Conservation (phyloP, 2,113 vertebrate species). For the Rhipidura dahli region DNA sequence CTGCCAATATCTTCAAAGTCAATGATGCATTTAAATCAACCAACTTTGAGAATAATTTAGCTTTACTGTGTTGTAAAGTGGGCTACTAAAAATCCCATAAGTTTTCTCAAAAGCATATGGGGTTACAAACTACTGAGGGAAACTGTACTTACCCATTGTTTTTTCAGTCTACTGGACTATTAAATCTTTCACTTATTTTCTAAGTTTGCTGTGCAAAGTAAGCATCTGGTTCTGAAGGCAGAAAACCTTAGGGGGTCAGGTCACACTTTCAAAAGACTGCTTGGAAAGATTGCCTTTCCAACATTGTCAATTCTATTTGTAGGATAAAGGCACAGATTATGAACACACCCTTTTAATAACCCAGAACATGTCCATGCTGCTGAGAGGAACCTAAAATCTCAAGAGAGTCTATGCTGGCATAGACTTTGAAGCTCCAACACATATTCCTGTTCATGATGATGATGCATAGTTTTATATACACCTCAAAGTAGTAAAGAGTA, state of each 20-base stretch:
- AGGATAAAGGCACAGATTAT: not conserved
- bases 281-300: not conserved
- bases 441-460: not conserved
- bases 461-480: not conserved
- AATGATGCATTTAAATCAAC: not conserved
- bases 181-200: not conserved
- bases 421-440: not conserved
- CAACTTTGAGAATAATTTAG: not conserved
- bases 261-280: not conserved
- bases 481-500: not conserved
- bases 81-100: not conserved
- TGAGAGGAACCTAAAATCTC: not conserved
- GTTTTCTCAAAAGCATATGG: not conserved
- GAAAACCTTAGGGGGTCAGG: not conserved
- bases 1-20: not conserved
- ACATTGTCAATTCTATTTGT: not conserved
- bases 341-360: not conserved
- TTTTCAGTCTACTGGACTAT: not conserved
- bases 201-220: not conserved
- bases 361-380: not conserved
- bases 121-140: not conserved
- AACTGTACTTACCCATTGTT: not conserved
- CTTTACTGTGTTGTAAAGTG: not conserved
- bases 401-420: not conserved
- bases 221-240: not conserved